Evolutionary conservation across 1,140 invertebrate genomes (phyloP), one percentile per base, ranked within the genome.

Genomic region (Tetragonula clypearis): DNA sequence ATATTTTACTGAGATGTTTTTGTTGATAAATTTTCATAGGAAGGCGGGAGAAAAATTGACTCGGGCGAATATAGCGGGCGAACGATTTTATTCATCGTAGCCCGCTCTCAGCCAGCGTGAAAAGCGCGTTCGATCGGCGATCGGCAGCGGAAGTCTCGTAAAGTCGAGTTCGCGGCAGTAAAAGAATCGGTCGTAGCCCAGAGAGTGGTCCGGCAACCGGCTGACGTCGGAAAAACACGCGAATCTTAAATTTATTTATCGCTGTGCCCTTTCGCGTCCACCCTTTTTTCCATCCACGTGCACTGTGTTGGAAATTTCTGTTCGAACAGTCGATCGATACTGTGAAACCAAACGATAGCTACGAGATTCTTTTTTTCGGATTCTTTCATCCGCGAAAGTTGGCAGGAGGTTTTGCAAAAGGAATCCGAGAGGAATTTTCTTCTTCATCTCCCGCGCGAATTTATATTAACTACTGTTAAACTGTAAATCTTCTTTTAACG

Each of bases 171-270:
- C n/a, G 4, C 15, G 23, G n/a, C 53, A 69, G 49, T 83, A 83
- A 69, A 77, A 83, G 62, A 78, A 83, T 83, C 81, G 69, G 26
- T 69, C 26, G 80, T 17, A 23, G 15, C 21, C 41, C n/a, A 35
- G 56, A 12, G 56, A 60, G 72, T 41, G 71, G 60, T 30, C 65
- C 62, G 23, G 30, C n/a, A 69, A 69, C 62, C 81, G 74, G 65
- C 62, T 77, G 81, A 83, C 74, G 74, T 8, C n/a, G 53, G 74
- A 8, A 49, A 74, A 77, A 19, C 65, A 41, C 60, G 74, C 81
- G 30, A 78, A 35, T 78, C 74, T 78, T 49, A 58, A 77, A 83
- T 83, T 83, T 83, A 83, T 83, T 83, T 83, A 83, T 26, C 26
- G 41, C 5, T 6, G 41, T 41, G 41, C 41, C 41, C 5, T 41